Conservation (phyloP, 2,113 vertebrate species). For the Proteles cristata region DNA sequence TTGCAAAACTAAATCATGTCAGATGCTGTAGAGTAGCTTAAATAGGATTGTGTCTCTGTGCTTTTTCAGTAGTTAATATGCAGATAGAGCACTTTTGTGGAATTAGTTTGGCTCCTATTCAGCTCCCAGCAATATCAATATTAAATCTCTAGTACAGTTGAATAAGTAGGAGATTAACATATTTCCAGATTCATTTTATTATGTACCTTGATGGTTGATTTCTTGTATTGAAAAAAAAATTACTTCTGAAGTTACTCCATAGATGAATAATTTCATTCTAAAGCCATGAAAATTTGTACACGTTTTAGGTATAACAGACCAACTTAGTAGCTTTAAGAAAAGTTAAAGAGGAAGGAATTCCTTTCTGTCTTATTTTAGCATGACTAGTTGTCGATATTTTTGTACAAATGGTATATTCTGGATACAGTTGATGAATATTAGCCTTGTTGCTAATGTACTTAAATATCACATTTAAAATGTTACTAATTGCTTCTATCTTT, state of each 20-base stretch:
- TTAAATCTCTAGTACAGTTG: constrained; percentile 85
- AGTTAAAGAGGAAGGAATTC: background rate
- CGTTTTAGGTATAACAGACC: background rate
- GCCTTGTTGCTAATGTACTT: background rate
- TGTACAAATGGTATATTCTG: background rate
- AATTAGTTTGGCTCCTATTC: constrained; percentile 88
- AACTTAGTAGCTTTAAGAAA: background rate
- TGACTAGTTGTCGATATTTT: background rate
- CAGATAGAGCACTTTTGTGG: constrained; percentile 84
- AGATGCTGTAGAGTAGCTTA: constrained; percentile 38
- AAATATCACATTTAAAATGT: background rate
- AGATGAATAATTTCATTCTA: constrained; percentile 39
- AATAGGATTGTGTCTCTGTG: constrained; percentile 81
- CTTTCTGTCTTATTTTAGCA: background rate
- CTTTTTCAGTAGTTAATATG: constrained; percentile 84
- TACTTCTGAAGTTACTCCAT: background rate
- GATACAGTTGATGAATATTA: background rate
- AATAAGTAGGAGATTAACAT: constrained; percentile 85
- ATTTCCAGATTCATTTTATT: constrained; percentile 80
- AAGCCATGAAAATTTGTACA: background rate
- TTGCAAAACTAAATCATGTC: constrained; percentile 57
- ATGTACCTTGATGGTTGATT: constrained; percentile 80
- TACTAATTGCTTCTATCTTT: background rate
- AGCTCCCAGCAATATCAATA: constrained; percentile 84
- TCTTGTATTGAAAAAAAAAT: constrained; percentile 42